Evolutionary conservation across 2,888 invertebrate species (phyloP), one percentile per base, ranked within the genome.

Genomic region (Diaprepes abbreviatus): DNA sequence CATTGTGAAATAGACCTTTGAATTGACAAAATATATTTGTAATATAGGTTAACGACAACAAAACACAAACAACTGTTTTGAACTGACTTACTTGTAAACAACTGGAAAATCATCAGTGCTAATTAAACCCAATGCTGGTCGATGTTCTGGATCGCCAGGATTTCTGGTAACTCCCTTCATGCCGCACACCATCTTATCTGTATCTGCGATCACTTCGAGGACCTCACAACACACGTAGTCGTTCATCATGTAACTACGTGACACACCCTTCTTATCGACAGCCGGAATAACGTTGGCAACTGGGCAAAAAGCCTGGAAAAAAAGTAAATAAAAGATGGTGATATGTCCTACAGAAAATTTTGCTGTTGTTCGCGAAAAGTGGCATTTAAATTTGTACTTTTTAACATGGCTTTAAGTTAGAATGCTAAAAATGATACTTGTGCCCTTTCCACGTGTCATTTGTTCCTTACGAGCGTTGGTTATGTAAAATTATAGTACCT

Each of bases 151-250:
- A 80, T 91, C 90, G 79, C 91, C 89, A 19, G 91, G 87, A 72
- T 88, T 87, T 79, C 91, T 87, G 76, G 92, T 89, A 76, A 90
- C 87, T 73, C 93, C 93, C 85, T 93, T 92, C 93, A 95, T 93
- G 83, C 94, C 93, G 83, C 93, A 90, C 78, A 92, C 91, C 87
- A 95, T 90, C 87, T 94, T 94, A 86, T 94, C 94, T 62, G 92
- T 91, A 83, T 94, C 94, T 50, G 93, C 91, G 82, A 92, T 93
- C 73, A 94, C 92, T 88, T 93, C 94, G 79, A 94, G 88, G 58
- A 95, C 92, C 87, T 94, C 94, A 84, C 94, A 94, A 88, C 94
- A 93, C 68, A 95, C 91, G 78, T 91, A 91, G 86, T 95, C 94
- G 87, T 92, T 92, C 85, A 90, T 89, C 85, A 91, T 89, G 88